Percentiles rank a stretch among this genome's conserved stretches.
These are phyloP conservation scores for Psittacula echo DNA, from an alignment of 2,797 vertebrate species.

Conservation along the genomic window DNA sequence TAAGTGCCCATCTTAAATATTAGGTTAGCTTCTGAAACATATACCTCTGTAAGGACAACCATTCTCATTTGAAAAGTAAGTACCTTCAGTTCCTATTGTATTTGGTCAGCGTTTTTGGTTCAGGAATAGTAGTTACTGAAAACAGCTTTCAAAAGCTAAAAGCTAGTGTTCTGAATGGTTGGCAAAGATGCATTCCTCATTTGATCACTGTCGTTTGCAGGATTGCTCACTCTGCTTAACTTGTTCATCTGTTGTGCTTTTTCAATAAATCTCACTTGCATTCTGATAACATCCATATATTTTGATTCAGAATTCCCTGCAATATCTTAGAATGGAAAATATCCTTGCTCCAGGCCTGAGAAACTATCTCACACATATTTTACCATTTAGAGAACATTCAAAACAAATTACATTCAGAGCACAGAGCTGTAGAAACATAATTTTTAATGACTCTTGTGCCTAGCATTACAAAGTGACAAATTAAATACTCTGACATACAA, in stretches of 20 bases:
- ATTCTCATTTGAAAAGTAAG: neutral
- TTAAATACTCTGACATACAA: neutral
- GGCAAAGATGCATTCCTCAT: neutral
- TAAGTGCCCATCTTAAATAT: neutral
- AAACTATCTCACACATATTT: neutral
- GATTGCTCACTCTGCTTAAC: neutral
- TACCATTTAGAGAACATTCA: neutral
- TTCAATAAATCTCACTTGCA: neutral
- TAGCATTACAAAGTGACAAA: neutral
- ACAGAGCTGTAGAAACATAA: neutral
- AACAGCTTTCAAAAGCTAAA: neutral
- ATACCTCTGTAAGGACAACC: neutral
- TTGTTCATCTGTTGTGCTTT: neutral
- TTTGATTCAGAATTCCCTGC: neutral
- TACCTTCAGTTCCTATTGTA: neutral
- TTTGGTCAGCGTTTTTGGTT: neutral
- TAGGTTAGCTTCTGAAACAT: neutral
- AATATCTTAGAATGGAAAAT: neutral
- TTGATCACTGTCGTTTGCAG: neutral
- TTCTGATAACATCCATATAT: neutral
- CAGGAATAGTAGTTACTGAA: neutral
- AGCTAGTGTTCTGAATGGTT: neutral
- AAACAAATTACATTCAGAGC: neutral
- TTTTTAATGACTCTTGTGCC: constrained; percentile 25
- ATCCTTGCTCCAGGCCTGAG: neutral